These are phyloP conservation scores for Thamnophis elegans DNA, from an alignment of 2,797 vertebrate genomes.

Conservation along the genomic window DNA sequence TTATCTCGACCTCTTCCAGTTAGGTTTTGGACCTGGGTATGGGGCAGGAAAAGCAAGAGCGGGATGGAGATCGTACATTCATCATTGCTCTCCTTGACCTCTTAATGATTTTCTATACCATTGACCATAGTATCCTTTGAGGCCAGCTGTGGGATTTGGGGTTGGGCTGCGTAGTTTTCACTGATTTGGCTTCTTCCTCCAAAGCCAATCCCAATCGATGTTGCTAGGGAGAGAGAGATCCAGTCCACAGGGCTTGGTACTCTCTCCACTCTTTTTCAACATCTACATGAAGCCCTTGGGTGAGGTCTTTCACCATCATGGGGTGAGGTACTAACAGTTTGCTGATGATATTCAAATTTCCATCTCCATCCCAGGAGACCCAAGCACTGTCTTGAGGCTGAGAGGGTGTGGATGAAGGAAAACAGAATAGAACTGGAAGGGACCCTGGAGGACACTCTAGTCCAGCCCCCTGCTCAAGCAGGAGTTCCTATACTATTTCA, in stretches of 20 bases:
- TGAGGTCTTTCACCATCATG: neutral
- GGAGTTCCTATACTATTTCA: no score
- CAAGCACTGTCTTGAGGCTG: neutral
- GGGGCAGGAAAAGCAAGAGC: neutral
- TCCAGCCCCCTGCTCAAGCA: no score
- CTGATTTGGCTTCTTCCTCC: neutral
- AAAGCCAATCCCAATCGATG: neutral
- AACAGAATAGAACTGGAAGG: neutral
- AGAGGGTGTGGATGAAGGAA: neutral
- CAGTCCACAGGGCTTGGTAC: neutral
- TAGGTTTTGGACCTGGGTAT: neutral
- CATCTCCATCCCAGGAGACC: neutral
- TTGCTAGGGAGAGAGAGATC: neutral
- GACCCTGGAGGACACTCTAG: no score
- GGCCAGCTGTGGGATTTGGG: neutral
- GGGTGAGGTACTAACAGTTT: neutral
- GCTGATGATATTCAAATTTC: neutral
- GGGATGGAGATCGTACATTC: neutral
- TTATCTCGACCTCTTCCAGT: neutral
- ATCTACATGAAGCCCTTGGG: neutral
- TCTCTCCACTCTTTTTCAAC: neutral
- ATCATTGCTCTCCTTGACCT: neutral
- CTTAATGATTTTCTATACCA: neutral
- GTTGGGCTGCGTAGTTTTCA: neutral
- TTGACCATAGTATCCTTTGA: neutral